These are phyloP conservation scores for Oophaga sylvatica DNA, from an alignment of 2,797 vertebrate species.

Conservation along the genomic window DNA sequence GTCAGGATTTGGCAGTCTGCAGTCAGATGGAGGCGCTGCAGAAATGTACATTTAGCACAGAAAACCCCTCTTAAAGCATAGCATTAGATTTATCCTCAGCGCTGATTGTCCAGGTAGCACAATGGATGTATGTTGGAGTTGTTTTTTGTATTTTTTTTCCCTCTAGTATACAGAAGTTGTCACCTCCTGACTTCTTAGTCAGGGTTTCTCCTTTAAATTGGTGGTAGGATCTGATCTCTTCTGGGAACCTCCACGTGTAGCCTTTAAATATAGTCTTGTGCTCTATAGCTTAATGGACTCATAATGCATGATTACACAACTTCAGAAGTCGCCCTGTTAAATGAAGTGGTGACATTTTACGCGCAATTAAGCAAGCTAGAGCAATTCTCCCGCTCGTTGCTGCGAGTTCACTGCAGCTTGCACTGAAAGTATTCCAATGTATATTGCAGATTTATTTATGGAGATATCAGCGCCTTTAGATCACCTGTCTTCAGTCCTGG, in stretches of 20 bases:
- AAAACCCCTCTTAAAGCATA: not conserved
- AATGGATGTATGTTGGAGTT: not conserved
- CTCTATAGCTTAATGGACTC: slow-evolving; percentile 64
- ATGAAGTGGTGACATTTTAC: slow-evolving; percentile 66
- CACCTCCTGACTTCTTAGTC: not conserved
- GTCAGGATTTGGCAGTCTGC: no score
- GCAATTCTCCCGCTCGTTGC: slow-evolving; percentile 65
- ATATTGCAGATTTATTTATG: slow-evolving; percentile 59
- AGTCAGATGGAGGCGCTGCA: no score
- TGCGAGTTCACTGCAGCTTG: slow-evolving; percentile 49
- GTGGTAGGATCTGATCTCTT: slow-evolving; percentile 28
- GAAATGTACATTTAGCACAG: no score
- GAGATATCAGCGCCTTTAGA: slow-evolving; percentile 47
- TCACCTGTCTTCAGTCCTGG: slow-evolving; percentile 20
- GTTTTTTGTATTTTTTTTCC: not conserved
- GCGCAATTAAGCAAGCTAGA: slow-evolving; percentile 64
- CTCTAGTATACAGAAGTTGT: not conserved
- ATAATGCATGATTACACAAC: slow-evolving; percentile 61
- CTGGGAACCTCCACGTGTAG: slow-evolving; percentile 58
- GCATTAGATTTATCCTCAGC: not conserved
- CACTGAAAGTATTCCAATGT: not conserved
- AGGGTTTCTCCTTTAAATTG: slow-evolving; percentile 49
- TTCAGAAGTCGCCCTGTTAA: slow-evolving; percentile 63
- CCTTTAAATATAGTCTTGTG: slow-evolving; percentile 54
- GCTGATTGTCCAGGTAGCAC: not conserved